Percentiles rank a stretch among this genome's conserved stretches.
Evolutionary conservation across 2,888 invertebrate genomes (phyloP).

Genomic region (Cheilosia soror): DNA sequence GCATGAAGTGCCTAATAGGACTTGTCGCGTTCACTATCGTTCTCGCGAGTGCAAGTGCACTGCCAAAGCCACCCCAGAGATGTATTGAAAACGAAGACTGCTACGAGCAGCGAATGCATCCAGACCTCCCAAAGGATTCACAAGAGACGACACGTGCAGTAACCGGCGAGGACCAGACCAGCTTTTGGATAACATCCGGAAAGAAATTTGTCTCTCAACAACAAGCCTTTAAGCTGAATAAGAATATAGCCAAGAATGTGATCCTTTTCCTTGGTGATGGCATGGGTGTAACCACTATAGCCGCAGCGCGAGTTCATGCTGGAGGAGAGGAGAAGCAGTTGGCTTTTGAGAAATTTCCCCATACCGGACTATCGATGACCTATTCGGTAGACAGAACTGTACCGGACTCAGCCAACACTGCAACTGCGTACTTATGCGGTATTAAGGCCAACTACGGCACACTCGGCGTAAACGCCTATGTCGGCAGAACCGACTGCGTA

Average conservation of each 20-base stretch:
- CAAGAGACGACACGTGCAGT: conserved; percentile 14
- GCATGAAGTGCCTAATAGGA: conserved; percentile 14
- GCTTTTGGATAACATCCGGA: conserved; percentile 80
- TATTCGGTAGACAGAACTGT: conserved; percentile 90
- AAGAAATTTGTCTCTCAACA: conserved; percentile 80
- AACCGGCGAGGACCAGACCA: conserved; percentile 78
- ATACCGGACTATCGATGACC: conserved; percentile 89
- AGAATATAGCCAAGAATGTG: conserved; percentile 88
- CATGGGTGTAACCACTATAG: conserved; percentile 92
- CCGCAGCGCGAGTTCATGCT: conserved; percentile 89
- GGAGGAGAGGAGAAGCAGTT: conserved; percentile 91
- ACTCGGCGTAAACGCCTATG: conserved; percentile 89
- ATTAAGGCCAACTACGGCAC: conserved; percentile 91
- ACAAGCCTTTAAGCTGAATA: conserved; percentile 78
- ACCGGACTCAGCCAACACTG: conserved; percentile 92
- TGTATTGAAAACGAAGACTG: conserved; percentile 78
- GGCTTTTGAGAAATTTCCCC: conserved; percentile 90
- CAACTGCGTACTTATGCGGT: conserved; percentile 91
- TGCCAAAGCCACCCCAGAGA: conserved; percentile 80
- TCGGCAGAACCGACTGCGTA: conserved; percentile 87
- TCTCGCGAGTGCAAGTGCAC: background rate
- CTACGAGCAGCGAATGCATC: conserved; percentile 80
- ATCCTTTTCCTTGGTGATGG: conserved; percentile 95
- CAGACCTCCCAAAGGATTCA: conserved; percentile 76
- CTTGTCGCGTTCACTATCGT: background rate